Conservation (phyloP, 2,888 invertebrate genomes). For the Cephonodes hylas region DNA sequence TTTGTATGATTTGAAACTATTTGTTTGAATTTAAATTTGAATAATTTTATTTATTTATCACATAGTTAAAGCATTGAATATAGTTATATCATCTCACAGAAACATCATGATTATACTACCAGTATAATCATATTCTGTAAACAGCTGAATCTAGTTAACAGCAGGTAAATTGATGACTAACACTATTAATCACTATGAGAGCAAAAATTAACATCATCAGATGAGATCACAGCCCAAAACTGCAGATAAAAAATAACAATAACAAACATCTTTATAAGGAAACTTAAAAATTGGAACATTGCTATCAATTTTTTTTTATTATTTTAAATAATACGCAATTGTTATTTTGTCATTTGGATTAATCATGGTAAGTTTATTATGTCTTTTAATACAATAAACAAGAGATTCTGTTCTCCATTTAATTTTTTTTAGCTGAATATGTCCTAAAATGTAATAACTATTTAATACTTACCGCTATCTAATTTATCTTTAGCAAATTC, state of each 20-base stretch:
- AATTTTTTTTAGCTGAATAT: too few species aligned
- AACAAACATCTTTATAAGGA: background rate
- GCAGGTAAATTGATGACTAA: background rate
- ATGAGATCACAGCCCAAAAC: background rate
- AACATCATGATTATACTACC: too few species aligned
- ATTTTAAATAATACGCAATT: too few species aligned
- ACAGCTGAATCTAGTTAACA: background rate
- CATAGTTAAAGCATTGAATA: background rate
- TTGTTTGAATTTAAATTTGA: background rate
- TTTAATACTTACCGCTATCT: slow-evolving; percentile 63
- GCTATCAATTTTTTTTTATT: too few species aligned
- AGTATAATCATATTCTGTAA: background rate
- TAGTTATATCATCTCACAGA: too few species aligned
- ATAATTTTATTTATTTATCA: background rate
- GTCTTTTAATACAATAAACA: too few species aligned
- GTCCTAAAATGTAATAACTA: background rate
- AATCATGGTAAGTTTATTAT: too few species aligned
- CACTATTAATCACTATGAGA: background rate
- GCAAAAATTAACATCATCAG: background rate
- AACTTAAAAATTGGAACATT: too few species aligned
- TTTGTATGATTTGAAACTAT: too few species aligned
- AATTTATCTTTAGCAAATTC: slow-evolving; percentile 76
- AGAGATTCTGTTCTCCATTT: too few species aligned
- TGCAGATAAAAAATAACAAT: background rate
- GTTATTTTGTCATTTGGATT: too few species aligned